Base-by-base conservation (phyloP, 2,888 invertebrate genomes). In the Eustalomyia histrio region DNA sequence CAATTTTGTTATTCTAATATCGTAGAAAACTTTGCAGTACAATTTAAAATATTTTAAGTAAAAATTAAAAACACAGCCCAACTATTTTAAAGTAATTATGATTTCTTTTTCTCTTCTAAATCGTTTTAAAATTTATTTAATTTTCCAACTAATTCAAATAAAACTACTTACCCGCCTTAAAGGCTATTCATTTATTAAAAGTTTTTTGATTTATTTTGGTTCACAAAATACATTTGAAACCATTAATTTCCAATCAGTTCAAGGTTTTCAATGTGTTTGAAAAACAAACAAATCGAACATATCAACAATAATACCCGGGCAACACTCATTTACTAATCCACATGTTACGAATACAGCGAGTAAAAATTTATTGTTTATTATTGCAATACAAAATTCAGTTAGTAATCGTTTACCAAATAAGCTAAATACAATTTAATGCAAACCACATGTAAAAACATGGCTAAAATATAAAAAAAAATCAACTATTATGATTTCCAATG, bases 231-330 rank as follows among this genome's bases (percentile, higher is more conserved):
- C 3, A 29, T 6, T 3, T 5, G 24, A 75, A 75, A 16, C 61
- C 50, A 75, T 74, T 73, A 74, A 52, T 81, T 81, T 81, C 17
- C 63, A 76, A 81, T 76, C 69, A 58, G 73, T 81, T 76, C 76
- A 81, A 81, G 80, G 80, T 65, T 81, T 72, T 35, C 18, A 69
- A 64, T 33, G 53, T 14, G 17, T 47, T 16, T 16, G 24, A n/a
- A 55, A 71, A 65, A 50, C 64, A 64, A 69, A 64, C 52, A 33
- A 55, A 63, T 47, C 43, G 43, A 47, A 47, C 43, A 47, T 47
- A 47, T 47, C 43, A 47, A 47, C 14, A 47, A 7, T 14, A 47
- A n/a, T 4, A n/a, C n/a, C 2, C 16, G n/a, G n/a, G n/a, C 43
- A n/a, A 47, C 43, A 39, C 43, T n/a, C 43, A 47, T n/a, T n/a